A percentile compares a stretch with the other conserved stretches of the same genome.
Evolutionary conservation across 1,140 invertebrate genomes (phyloP).

Genomic region (Trinorchestia longiramus): DNA sequence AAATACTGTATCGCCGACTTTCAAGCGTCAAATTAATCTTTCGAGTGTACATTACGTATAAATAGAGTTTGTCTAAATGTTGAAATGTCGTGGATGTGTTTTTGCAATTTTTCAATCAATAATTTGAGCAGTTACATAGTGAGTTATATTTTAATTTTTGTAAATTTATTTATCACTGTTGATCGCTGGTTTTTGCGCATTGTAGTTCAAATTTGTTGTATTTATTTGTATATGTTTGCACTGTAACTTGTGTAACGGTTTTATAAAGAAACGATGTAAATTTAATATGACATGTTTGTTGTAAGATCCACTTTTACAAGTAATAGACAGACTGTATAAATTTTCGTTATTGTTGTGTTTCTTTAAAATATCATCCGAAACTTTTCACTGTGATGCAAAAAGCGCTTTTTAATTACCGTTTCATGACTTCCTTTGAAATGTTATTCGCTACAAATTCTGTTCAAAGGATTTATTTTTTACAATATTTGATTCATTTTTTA

Average conservation of each 20-base stretch:
- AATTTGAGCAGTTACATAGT: not conserved
- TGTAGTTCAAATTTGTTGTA: not conserved
- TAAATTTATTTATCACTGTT: not conserved
- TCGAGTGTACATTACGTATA: not conserved
- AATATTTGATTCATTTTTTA: not conserved
- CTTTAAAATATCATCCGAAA: not conserved
- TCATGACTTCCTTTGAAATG: not conserved
- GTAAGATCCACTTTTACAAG: not conserved
- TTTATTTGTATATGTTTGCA: not conserved
- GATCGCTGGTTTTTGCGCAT: not conserved
- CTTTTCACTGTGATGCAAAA: not conserved
- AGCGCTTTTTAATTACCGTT: not conserved
- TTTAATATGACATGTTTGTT: not conserved
- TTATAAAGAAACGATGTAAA: not conserved
- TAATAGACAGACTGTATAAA: not conserved
- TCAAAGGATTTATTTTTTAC: not conserved
- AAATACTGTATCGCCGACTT: not conserved
- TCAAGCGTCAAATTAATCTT: not conserved
- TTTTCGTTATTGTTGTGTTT: not conserved
- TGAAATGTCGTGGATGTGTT: not conserved
- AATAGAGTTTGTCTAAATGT: not conserved
- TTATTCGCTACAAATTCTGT: not conserved
- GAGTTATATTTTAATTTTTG: not conserved
- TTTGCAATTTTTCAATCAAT: not conserved
- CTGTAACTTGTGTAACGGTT: not conserved